Conservation (phyloP, 2,888 invertebrate species). For the Latheticus oryzae region DNA sequence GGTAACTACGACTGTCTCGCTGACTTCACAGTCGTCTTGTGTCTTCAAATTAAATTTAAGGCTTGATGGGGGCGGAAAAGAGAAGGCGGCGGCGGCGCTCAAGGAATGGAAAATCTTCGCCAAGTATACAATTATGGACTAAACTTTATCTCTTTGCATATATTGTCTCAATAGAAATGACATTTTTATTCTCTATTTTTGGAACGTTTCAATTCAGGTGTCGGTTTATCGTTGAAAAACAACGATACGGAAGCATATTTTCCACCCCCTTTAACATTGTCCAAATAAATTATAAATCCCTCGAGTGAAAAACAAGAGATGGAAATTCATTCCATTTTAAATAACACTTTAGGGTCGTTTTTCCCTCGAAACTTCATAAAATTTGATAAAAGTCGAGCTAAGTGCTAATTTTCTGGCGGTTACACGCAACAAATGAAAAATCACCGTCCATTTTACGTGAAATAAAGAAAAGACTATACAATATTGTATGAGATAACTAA, state of each 20-base stretch:
- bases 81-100: constrained; percentile 3
- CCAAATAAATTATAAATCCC: constrained; percentile 54
- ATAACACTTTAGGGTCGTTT: constrained; percentile 21
- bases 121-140: too few species aligned
- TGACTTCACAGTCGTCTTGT: constrained; percentile 53
- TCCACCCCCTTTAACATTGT: constrained; percentile 57
- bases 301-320: constrained; percentile 4
- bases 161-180: too few species aligned
- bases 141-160: too few species aligned
- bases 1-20: constrained; percentile 52
- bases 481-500: not conserved
- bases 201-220: too few species aligned
- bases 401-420: constrained; percentile 62
- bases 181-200: too few species aligned
- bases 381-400: constrained; percentile 60
- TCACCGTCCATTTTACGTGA: too few species aligned
- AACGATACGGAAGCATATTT: constrained; percentile 46
- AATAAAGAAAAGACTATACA: too few species aligned
- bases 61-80: constrained; percentile 34
- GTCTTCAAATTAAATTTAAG: constrained; percentile 58
- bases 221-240: constrained; percentile 32
- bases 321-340: constrained; percentile 9
- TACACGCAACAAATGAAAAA: constrained; percentile 60
- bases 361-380: constrained; percentile 20
- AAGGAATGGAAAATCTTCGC: too few species aligned